Evolutionary conservation across 2,797 vertebrate genomes (phyloP).

Genomic region (Gymnothorax reevesii): DNA sequence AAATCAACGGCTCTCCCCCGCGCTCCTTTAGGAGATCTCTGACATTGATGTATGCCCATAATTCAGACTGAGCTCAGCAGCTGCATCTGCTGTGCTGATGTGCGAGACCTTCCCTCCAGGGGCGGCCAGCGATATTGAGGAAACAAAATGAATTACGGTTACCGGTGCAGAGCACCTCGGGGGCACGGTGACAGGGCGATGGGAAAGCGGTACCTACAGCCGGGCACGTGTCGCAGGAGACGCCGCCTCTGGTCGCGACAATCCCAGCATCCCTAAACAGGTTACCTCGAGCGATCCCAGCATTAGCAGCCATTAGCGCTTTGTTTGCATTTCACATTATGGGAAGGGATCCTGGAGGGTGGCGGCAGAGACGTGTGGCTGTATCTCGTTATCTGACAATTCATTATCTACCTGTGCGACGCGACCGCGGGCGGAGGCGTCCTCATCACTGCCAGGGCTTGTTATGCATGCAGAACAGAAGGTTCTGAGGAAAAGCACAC

Average conservation of each 20-base stretch:
- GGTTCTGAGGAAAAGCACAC: background rate
- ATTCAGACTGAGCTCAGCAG: constrained; percentile 34
- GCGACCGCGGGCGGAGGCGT: background rate
- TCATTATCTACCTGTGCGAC: constrained; percentile 9
- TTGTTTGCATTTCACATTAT: constrained; percentile 25
- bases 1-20: background rate
- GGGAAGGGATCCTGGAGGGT: constrained; percentile 6
- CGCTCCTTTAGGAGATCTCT: constrained; percentile 2
- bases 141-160: constrained; percentile 29
- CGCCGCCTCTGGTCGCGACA: background rate
- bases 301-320: constrained; percentile 27
- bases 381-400: constrained; percentile 20
- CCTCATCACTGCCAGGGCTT: too few species aligned
- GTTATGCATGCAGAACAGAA: background rate
- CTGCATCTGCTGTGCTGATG: constrained; percentile 31
- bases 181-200: constrained; percentile 10
- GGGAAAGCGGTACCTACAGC: constrained; percentile 19
- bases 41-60: constrained; percentile 35
- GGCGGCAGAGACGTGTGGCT: background rate
- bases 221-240: constrained; percentile 5
- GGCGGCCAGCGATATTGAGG: constrained; percentile 16
- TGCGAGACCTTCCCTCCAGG: constrained; percentile 20
- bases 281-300: constrained; percentile 6
- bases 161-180: constrained; percentile 12
- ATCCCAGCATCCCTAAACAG: constrained; percentile 1